Base-by-base conservation (phyloP, 1,140 invertebrate genomes). In the Thalassaphorura encarpata region DNA sequence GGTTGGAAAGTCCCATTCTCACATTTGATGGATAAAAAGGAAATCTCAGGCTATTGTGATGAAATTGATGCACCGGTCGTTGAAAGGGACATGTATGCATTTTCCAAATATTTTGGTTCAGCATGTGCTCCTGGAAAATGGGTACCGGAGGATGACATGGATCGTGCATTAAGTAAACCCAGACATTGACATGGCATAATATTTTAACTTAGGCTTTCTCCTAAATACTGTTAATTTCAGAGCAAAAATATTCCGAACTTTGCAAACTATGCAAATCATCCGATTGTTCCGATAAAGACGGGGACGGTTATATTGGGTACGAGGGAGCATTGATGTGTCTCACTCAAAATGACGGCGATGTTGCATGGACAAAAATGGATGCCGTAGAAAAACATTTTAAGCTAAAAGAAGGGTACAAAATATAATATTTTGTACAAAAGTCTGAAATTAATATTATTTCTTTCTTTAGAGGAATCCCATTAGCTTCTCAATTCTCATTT, bases 321-420 rank as follows among this genome's bases (percentile, higher is more conserved):
- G 81, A 86, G 42, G 89, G 89, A 0, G 84, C 87, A 3, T 74
- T 92, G 18, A 73, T 82, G 16, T 94, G 89, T 71, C 67, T 94
- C 39, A 79, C 82, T 6, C 79, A 85, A 54, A 82, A 84, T 36
- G 78, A 78, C 1, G 89, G 87, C 1, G 78, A 92, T 55, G 78
- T 92, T 0, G 88, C 87, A 2, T 92, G 88, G 72, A 83, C 87
- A 1, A 87, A 88, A 69, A 80, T 89, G 53, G 82, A 85, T 55
- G 87, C 77, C 52, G 82, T 64, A 36, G 33, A 11, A n/a, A n/a
- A n/a, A 11, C n/a, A 36, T n/a, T 36, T 36, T n/a, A 36, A 36
- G 33, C 33, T 36, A 36, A 36, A 36, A 11, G n/a, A n/a, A n/a
- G n/a, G n/a, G n/a, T n/a, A n/a, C n/a, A n/a, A n/a, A n/a, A n/a